These are phyloP conservation scores for Diorhabda sublineata DNA, from an alignment of 1,140 invertebrate genomes.

Conservation along the genomic window DNA sequence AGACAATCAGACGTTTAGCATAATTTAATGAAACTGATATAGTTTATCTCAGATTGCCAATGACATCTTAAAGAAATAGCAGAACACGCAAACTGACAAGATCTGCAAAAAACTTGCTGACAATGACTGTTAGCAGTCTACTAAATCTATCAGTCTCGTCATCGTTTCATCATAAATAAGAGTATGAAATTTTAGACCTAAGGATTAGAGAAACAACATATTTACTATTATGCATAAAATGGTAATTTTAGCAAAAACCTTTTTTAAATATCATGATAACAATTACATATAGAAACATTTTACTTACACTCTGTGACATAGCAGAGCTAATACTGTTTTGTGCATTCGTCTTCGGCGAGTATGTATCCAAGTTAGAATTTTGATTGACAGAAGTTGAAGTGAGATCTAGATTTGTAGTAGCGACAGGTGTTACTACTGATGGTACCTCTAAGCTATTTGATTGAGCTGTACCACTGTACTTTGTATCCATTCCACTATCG, in stretches of 20 bases:
- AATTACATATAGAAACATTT: background rate
- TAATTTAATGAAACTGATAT: too few relatives aligned
- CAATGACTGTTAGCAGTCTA: background rate
- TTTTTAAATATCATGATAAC: too few relatives aligned
- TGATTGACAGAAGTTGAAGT: constrained; percentile 28
- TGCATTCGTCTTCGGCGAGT: constrained; percentile 38
- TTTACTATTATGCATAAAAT: too few relatives aligned
- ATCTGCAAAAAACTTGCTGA: background rate
- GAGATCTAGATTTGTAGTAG: constrained; percentile 35
- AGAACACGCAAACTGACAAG: constrained; percentile 6
- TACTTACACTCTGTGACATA: constrained; percentile 45
- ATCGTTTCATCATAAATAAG: constrained; percentile 27
- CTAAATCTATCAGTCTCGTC: constrained; percentile 28
- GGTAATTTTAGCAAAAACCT: too few relatives aligned
- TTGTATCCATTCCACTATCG: constrained; percentile 53
- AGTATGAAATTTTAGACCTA: background rate
- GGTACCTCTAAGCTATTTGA: constrained; percentile 24
- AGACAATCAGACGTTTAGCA: too few relatives aligned
- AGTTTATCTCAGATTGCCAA: constrained; percentile 2
- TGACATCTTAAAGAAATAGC: constrained; percentile 4
- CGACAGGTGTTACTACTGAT: constrained; percentile 23
- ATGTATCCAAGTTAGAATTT: constrained; percentile 36
- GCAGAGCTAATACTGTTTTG: constrained; percentile 47
- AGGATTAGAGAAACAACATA: background rate
- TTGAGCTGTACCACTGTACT: constrained; percentile 25